A percentile compares a stretch with the other conserved stretches of the same genome.
These are phyloP conservation scores for Micromussa lordhowensis DNA, from an alignment of 92 coral and sea anemone genomes.

Conservation along the genomic window DNA sequence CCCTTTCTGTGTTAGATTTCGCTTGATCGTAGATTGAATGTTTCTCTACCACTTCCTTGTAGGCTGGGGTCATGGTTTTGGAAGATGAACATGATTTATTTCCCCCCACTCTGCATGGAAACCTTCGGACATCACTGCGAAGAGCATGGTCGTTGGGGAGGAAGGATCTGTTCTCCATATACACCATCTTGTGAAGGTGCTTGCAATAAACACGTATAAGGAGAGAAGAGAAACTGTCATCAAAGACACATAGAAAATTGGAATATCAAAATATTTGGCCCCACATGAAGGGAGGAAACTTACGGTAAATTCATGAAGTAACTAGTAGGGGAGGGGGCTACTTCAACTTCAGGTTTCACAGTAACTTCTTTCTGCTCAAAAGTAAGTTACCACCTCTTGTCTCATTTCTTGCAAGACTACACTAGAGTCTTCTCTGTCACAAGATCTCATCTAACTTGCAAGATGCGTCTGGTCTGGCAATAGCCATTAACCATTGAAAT, in stretches of 20 bases:
- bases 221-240: background rate
- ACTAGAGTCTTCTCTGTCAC: too few species aligned
- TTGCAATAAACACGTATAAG: slow-evolving; percentile 29
- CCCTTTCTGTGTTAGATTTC: background rate
- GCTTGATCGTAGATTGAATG: slow-evolving; percentile 33
- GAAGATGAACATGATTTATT: background rate
- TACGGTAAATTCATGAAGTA: too few species aligned
- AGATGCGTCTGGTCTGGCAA: too few species aligned
- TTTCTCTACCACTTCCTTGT: slow-evolving; percentile 13
- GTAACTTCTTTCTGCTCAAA: too few species aligned
- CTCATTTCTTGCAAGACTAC: too few species aligned
- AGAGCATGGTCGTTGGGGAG: slow-evolving; percentile 35
- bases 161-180: slow-evolving; percentile 17
- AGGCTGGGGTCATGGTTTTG: slow-evolving; percentile 7
- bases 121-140: slow-evolving; percentile 11
- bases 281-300: too few species aligned
- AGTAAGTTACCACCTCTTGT: too few species aligned
- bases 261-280: background rate
- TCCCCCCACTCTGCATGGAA: slow-evolving; percentile 34
- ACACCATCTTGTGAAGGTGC: slow-evolving; percentile 39
- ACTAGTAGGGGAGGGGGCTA: too few species aligned
- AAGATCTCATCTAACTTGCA: too few species aligned
- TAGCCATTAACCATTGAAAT: too few species aligned
- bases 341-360: too few species aligned
- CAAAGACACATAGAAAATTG: background rate